Percentiles rank a stretch among this genome's conserved stretches.
phyloP scores from a whole-genome alignment of 1,140 invertebrate genomes.

The Coenobita brevimanus region DNA sequence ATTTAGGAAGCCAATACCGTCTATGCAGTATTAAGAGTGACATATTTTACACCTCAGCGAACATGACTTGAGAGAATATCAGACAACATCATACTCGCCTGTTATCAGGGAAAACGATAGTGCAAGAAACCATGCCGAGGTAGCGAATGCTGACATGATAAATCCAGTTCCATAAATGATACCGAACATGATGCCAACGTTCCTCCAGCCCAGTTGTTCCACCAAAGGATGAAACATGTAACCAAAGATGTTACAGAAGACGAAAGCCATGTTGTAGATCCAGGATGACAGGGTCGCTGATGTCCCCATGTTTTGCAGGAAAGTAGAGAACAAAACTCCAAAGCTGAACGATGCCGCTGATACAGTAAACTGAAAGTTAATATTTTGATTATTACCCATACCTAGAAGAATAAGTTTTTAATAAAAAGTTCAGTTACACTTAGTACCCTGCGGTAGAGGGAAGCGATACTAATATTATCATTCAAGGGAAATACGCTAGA shows the following conservation, averaged over 20 bases:
- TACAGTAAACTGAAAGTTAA: too few species aligned
- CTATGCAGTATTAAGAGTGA: too few species aligned
- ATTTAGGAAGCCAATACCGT: too few species aligned
- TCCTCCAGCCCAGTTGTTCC: slow-evolving; percentile 18
- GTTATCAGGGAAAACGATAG: slow-evolving; percentile 11
- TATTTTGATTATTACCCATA: too few species aligned
- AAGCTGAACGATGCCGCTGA: neutral
- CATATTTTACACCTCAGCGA: too few species aligned
- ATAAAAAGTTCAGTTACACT: too few species aligned
- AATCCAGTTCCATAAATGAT: neutral
- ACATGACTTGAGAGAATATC: too few species aligned
- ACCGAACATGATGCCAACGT: neutral
- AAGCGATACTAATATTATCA: too few species aligned
- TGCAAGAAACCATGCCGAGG: neutral
- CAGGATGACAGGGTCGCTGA: slow-evolving; percentile 15
- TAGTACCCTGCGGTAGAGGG: too few species aligned
- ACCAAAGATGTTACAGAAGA: neutral
- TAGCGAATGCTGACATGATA: slow-evolving; percentile 19
- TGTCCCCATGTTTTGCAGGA: slow-evolving; percentile 1
- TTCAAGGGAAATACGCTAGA: too few species aligned
- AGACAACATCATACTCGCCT: too few species aligned
- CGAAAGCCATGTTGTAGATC: slow-evolving; percentile 19
- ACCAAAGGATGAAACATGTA: slow-evolving; percentile 15
- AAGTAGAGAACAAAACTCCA: slow-evolving; percentile 21
- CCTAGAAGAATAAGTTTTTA: too few species aligned